These are phyloP conservation scores for Microtus oregoni DNA, from an alignment of 2,113 vertebrate species.

Conservation along the genomic window DNA sequence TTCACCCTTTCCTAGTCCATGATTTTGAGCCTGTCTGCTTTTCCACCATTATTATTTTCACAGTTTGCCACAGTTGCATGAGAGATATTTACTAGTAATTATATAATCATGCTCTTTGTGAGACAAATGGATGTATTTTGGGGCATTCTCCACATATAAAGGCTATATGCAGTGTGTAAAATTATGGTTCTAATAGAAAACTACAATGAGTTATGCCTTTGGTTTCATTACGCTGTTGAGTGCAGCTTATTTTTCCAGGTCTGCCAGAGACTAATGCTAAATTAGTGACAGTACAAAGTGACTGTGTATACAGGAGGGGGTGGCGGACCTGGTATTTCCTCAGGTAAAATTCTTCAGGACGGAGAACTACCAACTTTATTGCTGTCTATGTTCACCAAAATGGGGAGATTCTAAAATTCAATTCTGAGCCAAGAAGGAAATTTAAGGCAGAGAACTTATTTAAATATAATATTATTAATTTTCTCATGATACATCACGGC, in stretches of 20 bases:
- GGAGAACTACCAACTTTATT: constrained; percentile 61
- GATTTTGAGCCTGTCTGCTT: constrained; percentile 72
- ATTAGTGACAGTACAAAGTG: constrained; percentile 9
- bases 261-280: constrained; percentile 64
- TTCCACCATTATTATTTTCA: constrained; percentile 63
- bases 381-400: constrained; percentile 70
- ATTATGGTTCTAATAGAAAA: constrained; percentile 62
- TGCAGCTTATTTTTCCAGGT: constrained; percentile 65
- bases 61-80: constrained; percentile 69
- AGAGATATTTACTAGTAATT: constrained; percentile 72
- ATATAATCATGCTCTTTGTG: constrained; percentile 38
- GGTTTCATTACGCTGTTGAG: constrained; percentile 78
- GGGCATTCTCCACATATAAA: constrained; percentile 53
- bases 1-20: constrained; percentile 19
- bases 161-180: constrained; percentile 56
- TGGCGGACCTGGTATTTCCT: constrained; percentile 1
- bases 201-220: constrained; percentile 74
- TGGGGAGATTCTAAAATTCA: constrained; percentile 73
- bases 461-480: constrained; percentile 71
- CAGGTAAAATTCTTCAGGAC: constrained; percentile 42
- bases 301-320: not conserved
- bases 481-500: constrained; percentile 62
- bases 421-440: constrained; percentile 64
- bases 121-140: constrained; percentile 52
- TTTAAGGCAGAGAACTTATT: constrained; percentile 55